A percentile compares a stretch with the other conserved stretches of the same genome.
These are phyloP conservation scores for Meles meles DNA, from an alignment of 2,113 vertebrate genomes.

Conservation along the genomic window DNA sequence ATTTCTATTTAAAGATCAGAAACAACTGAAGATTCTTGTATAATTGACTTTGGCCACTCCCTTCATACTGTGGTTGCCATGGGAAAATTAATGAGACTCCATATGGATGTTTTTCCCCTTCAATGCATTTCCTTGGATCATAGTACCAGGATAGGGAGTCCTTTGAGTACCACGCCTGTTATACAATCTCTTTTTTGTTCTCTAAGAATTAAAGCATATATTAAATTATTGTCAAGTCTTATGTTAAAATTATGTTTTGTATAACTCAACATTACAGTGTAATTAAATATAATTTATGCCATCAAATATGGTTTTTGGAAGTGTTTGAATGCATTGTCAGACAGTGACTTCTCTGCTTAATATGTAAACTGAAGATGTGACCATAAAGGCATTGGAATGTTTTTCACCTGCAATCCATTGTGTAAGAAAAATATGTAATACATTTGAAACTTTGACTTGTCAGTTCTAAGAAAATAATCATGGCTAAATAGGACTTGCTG, in stretches of 20 bases:
- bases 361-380: not conserved
- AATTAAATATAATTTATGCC: not conserved
- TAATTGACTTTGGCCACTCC: not conserved
- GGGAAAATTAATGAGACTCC: not conserved
- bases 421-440: not conserved
- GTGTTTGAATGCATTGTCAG: not conserved
- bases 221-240: not conserved
- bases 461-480: not conserved
- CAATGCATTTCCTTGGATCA: not conserved
- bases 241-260: not conserved
- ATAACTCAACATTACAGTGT: not conserved
- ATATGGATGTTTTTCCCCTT: not conserved
- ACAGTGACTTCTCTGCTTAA: not conserved
- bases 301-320: not conserved
- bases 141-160: not conserved
- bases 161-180: not conserved
- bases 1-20: not conserved
- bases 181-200: not conserved
- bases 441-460: not conserved
- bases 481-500: not conserved
- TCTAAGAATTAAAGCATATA: not conserved
- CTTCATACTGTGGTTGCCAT: not conserved
- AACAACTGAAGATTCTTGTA: not conserved
- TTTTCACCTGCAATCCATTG: not conserved
- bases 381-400: not conserved